Conservation (phyloP, 30 jellyfish, hydroid and myxozoan genomes). For the Pseudorhiza aurosa region DNA sequence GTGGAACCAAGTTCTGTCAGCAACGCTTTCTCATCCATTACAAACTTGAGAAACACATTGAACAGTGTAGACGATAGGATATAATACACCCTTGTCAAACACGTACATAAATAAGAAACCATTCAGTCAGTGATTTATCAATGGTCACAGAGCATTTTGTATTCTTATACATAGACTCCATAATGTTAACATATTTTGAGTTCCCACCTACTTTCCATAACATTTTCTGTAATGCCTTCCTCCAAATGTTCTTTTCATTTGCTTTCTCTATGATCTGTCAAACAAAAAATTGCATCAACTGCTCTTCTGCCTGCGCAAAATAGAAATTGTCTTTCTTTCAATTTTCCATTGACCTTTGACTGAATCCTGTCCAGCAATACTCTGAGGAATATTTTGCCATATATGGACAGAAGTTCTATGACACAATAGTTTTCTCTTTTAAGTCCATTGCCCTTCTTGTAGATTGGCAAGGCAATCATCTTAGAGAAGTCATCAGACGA, state of each 20-base stretch:
- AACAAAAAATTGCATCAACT: background rate
- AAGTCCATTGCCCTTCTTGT: background rate
- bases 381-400: background rate
- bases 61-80: background rate
- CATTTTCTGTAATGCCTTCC: background rate
- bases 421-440: background rate
- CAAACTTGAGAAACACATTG: conserved; percentile 8
- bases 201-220: background rate
- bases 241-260: background rate
- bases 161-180: background rate
- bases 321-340: background rate
- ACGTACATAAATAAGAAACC: background rate
- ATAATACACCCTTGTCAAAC: conserved; percentile 1
- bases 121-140: background rate
- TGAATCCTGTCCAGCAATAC: background rate
- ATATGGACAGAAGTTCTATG: background rate
- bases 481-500: background rate
- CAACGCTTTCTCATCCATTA: background rate
- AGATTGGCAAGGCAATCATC: background rate
- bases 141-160: conserved; percentile 6
- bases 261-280: background rate
- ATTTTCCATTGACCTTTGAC: background rate
- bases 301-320: background rate
- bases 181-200: background rate
- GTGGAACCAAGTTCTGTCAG: background rate